Evolutionary conservation across 1,140 invertebrate species (phyloP).

Genomic region (Diuraphis noxia): DNA sequence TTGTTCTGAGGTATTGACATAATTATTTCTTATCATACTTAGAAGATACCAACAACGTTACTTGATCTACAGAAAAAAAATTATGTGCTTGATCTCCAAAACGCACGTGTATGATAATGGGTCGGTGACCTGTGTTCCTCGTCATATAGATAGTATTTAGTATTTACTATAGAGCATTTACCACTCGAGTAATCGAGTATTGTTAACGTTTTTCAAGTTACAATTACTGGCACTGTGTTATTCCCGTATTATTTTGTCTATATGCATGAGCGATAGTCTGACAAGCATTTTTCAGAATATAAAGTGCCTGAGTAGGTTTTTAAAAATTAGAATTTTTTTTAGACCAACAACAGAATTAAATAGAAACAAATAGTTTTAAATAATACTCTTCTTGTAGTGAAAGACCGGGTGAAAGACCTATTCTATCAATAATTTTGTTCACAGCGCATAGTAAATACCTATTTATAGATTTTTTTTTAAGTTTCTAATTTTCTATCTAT

Average conservation of each 20-base stretch:
- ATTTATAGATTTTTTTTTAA: background rate
- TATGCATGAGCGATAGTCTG: background rate
- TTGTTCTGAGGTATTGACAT: background rate
- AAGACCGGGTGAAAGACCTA: background rate
- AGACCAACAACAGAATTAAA: background rate
- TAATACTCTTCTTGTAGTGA: background rate
- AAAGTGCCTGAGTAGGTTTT: background rate
- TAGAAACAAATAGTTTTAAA: background rate
- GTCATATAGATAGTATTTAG: background rate
- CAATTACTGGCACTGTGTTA: background rate
- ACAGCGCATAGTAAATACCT: background rate
- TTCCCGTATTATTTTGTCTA: background rate
- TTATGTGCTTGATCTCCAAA: background rate
- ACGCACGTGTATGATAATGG: background rate
- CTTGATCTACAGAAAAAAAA: background rate
- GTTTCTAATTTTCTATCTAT: background rate
- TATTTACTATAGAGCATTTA: too few relatives aligned
- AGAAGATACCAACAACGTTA: background rate
- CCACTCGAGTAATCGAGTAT: background rate
- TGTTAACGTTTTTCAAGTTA: background rate
- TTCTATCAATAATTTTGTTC: background rate
- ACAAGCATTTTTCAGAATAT: background rate
- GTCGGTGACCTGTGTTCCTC: background rate
- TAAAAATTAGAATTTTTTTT: background rate
- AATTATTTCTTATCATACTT: constrained; percentile 13